Base-by-base conservation (phyloP, 2,113 vertebrate genomes). In the Dunckerocampus dactyliophorus region DNA sequence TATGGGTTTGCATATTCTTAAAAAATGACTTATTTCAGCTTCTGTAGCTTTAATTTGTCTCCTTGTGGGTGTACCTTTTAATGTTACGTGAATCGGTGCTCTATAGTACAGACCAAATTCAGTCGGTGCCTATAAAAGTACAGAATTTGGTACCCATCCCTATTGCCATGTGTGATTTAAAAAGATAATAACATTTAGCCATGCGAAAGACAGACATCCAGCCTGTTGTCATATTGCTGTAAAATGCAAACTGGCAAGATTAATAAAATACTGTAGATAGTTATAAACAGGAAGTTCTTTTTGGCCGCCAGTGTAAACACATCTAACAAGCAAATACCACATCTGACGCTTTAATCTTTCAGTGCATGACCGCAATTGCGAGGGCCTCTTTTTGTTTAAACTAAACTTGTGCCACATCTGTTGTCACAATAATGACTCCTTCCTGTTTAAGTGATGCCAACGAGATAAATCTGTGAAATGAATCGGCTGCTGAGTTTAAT, bases 391-490 rank as follows among this genome's bases (percentile, higher is more conserved):
- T 67, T 72, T 63, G 55, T 16, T 47, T 76, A 75, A 88, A 85
- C 68, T 24, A 63, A 66, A 69, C 37, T 47, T 47, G 67, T 56
- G 7, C 34, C 72, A 49, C 55, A 42, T 74, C 60, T 69, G 62
- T 47, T 77, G 83, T 79, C 72, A 70, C 55, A 68, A 37, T 84
- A 85, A 89, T 72, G 74, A 70, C 66, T 65, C 15, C 59, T 87
- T 90, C 88, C 88, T 89, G 89, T 89, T 91, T 88, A 77, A 57
- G 3, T 87, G 74, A 87, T 85, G 65, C 17, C 22, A 51, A 11
- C 20, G 15, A 70, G 84, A 81, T 83, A 76, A 53, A 72, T 66
- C 69, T 55, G 64, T 66, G 59, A 57, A 72, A 58, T 48, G 39
- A 81, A 79, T 71, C 31, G 66, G 47, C 63, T 39, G 39, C 39